Base-by-base conservation (phyloP, 1,140 invertebrate genomes). In the Bradysia coprophila region DNA sequence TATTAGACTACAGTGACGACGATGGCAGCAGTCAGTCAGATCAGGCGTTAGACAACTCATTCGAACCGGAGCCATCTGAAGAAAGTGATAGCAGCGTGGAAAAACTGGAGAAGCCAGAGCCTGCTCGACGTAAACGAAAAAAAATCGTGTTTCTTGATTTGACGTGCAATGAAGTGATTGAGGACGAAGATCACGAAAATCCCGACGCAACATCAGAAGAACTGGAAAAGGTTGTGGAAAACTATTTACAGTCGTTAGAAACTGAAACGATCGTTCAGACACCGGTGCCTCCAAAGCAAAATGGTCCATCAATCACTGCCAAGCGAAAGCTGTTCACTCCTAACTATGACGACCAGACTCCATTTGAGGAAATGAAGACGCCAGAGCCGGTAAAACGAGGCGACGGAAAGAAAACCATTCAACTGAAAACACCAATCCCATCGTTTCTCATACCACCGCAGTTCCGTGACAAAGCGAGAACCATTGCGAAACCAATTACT, bases 211-310 rank as follows among this genome's bases (percentile, higher is more conserved):
- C 49, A 21, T 40, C 21, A 3, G 20, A 39, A 1, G 48, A 59
- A 28, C 23, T 44, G 5, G 48, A 52, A 31, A 23, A 48, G 47
- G 1, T 42, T 45, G 1, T 32, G 19, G 3, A 33, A 40, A 1
- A 13, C 34, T 31, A 15, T 18, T 13, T 43, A 43, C 15, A 50
- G 36, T 18, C 49, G 53, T 2, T 46, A 54, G 1, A 48, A 55
- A 36, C 34, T 56, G 3, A 59, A 31, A 39, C n/a, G 8, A 31
- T 39, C 8, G 6, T 21, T 13, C 18, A 23, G 21, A 6, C 16
- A 28, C 6, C 15, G 13, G 8, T 24, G 2, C 1, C 22, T 2
- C 10, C 18, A 23, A 24, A 8, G 1, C 9, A 56, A 3, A 13
- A 11, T 20, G 19, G 21, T 15, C 37, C 21, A 11, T 20, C 21